Evolutionary conservation across 1,140 invertebrate species (phyloP).

Genomic region (Helicoverpa armigera): DNA sequence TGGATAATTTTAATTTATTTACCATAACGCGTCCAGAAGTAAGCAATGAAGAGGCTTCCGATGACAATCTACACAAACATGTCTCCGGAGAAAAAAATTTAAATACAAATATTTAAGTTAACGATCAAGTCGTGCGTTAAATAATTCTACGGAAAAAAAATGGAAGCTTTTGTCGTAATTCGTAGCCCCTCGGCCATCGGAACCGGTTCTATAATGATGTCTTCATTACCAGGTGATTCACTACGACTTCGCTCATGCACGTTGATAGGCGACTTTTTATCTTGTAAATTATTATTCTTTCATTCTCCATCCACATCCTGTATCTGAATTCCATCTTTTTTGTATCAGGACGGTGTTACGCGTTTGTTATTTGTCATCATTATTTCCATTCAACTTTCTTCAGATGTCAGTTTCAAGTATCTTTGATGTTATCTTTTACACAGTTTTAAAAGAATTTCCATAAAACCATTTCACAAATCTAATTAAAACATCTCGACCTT

Average conservation of each 20-base stretch:
- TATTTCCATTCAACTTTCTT: no score
- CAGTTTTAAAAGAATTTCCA: background rate
- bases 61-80: conserved; percentile 27
- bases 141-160: conserved; percentile 51
- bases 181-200: conserved; percentile 56
- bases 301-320: conserved; percentile 31
- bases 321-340: conserved; percentile 32
- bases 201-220: conserved; percentile 83
- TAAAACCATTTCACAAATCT: background rate
- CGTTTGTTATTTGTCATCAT: background rate
- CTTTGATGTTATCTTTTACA: background rate
- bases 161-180: conserved; percentile 46
- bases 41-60: background rate
- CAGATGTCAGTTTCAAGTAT: background rate
- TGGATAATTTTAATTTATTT: conserved; percentile 3
- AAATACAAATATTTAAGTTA: conserved; percentile 49
- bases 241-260: conserved; percentile 59
- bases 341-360: conserved; percentile 3
- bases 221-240: conserved; percentile 81
- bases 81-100: conserved; percentile 32
- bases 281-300: conserved; percentile 52
- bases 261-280: conserved; percentile 62
- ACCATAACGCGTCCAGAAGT: background rate
- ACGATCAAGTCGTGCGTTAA: conserved; percentile 47
- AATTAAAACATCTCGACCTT: background rate